Conservation (phyloP, 2,888 invertebrate genomes). For the Alloscopus bannaensis region DNA sequence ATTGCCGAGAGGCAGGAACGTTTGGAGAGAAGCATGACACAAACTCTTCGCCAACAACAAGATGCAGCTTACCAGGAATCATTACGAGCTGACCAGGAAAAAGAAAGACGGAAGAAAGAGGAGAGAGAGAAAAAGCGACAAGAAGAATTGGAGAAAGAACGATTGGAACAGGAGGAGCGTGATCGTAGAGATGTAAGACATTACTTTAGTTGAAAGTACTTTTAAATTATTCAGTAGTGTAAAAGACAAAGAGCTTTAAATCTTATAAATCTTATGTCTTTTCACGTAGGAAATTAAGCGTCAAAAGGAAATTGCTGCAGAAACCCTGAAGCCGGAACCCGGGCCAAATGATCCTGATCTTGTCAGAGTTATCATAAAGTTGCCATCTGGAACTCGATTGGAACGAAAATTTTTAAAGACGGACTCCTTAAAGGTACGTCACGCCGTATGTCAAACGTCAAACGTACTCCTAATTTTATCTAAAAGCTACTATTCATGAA, state of each 20-base stretch:
- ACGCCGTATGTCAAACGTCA: not conserved
- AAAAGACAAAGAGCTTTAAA: not conserved
- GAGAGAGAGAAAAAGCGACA: conserved; percentile 79
- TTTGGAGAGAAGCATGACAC: conserved; percentile 87
- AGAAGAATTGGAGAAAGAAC: conserved; percentile 77
- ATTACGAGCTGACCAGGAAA: conserved; percentile 94
- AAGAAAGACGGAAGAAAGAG: conserved; percentile 85
- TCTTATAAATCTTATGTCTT: not conserved
- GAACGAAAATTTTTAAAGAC: conserved; percentile 89
- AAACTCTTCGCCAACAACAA: conserved; percentile 91
- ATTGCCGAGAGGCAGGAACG: conserved; percentile 89
- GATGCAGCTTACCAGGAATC: conserved; percentile 96
- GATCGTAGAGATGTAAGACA: conserved; percentile 73
- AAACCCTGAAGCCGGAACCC: conserved; percentile 82
- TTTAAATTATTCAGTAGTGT: not conserved
- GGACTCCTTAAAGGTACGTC: conserved; percentile 86
- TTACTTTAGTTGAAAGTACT: not conserved
- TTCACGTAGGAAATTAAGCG: conserved; percentile 74
- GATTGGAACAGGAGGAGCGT: conserved; percentile 78
- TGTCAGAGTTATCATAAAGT: conserved; percentile 91
- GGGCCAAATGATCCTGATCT: conserved; percentile 81
- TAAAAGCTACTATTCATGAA: conserved; percentile 6
- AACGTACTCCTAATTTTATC: not conserved
- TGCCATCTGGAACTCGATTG: conserved; percentile 91
- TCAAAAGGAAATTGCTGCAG: conserved; percentile 75